Base-by-base conservation (phyloP, 2,888 invertebrate species). In the Cremastobaeus sp. region DNA sequence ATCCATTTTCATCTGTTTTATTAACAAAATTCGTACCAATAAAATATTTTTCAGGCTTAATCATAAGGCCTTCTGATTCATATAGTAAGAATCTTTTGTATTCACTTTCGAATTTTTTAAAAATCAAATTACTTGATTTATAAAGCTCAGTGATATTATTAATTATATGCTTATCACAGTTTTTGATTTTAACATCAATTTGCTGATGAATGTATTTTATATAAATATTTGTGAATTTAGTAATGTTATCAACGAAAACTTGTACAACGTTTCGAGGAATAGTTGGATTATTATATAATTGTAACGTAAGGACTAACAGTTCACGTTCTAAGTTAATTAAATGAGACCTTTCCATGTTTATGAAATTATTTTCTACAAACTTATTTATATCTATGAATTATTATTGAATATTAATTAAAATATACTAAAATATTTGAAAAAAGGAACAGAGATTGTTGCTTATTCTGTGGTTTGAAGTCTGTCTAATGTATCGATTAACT, bases 61-160 rank as follows among this genome's bases (percentile, higher is more conserved):
- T 37, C 15, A 54, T 11, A n/a, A 65, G 28, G 28, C 34, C 25
- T 45, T 65, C 55, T 30, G 43, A 12, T 14, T 45, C 4, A 11
- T 54, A 54, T 1, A 37, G 15, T 14, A 9, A 1, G 28, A 65
- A 65, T 17, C 65, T 54, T 3, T 55, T 45, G 12, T 48, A 21
- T 9, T 65, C 45, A 1, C 54, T 52, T 5, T 35, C 9, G 11
- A 65, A 54, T 45, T 45, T 54, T 1, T 47, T 12, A 25, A 65
- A 54, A 14, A 41, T 55, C 9, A 39, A 3, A 12, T 35, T 17
- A 6, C 4, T 25, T 4, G 2, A 41, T 6, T 41, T 20, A 14
- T 14, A 15, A 3, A 15, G 11, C 12, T 41, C 5, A 2, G 2
- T 3, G 20, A 17, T 18, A 18, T 8, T 9, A 18, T 6, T 41